Percentiles rank a stretch among this genome's conserved stretches.
phyloP scores from a whole-genome alignment of 2,113 vertebrate genomes.

The Anseranas semipalmata region DNA sequence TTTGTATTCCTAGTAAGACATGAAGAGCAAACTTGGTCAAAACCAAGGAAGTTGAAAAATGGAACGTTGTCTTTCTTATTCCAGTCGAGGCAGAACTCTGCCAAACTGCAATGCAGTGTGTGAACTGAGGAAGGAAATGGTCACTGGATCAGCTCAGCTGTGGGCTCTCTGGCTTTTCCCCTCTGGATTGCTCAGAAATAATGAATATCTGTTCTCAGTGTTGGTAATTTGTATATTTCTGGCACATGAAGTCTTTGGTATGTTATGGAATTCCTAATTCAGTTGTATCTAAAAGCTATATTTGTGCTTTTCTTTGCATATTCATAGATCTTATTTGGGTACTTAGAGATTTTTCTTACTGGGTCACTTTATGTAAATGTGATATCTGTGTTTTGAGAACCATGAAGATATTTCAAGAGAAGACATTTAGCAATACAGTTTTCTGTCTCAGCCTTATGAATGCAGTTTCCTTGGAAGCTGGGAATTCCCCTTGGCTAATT shows the following conservation, averaged over 20 bases:
- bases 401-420: not conserved
- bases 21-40: not conserved
- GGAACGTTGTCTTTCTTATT: not conserved
- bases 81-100: not conserved
- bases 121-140: not conserved
- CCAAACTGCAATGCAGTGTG: not conserved
- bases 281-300: not conserved
- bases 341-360: not conserved
- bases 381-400: not conserved
- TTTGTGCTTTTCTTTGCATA: not conserved
- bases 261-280: not conserved
- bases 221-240: not conserved
- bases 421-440: not conserved
- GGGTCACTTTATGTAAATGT: not conserved
- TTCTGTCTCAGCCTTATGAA: not conserved
- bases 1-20: not conserved
- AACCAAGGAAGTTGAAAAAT: not conserved
- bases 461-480: not conserved
- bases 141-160: not conserved
- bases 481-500: not conserved
- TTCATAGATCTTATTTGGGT: not conserved
- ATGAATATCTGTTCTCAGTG: not conserved
- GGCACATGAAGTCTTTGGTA: not conserved
- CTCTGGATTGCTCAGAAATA: not conserved
- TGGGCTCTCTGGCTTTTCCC: not conserved